Conservation (phyloP, 92 coral and sea anemone genomes). For the Montipora capitata region DNA sequence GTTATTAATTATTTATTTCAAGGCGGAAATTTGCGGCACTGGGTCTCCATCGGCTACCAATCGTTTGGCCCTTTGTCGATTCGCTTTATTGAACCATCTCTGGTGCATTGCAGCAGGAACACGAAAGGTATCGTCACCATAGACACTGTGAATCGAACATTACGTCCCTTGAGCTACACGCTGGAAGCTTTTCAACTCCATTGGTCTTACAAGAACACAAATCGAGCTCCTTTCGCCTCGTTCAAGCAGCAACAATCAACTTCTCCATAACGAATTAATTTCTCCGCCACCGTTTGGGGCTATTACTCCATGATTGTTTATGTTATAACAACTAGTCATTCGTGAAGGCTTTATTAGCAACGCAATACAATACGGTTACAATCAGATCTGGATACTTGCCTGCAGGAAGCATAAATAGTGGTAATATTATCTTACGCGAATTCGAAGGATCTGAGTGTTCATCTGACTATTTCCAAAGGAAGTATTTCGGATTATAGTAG, state of each 20-base stretch:
- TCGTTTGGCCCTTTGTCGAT: too few species aligned
- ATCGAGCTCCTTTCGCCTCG: neutral
- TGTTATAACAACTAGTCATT: too few species aligned
- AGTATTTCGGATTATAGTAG: conserved; percentile 33
- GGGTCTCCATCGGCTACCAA: conserved; percentile 4
- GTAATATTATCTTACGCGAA: neutral
- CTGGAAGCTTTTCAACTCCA: neutral
- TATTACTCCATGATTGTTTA: neutral
- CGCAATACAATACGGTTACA: too few species aligned
- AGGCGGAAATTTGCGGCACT: conserved; percentile 1
- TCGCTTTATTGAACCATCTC: neutral
- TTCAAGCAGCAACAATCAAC: neutral
- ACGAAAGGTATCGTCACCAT: neutral
- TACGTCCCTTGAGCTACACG: neutral
- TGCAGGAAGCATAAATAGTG: neutral
- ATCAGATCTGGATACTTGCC: too few species aligned
- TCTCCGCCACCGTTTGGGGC: neutral
- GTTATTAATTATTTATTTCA: too few species aligned
- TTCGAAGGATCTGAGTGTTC: conserved; percentile 5
- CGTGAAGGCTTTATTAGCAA: too few species aligned
- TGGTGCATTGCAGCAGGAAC: conserved; percentile 10
- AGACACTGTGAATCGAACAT: neutral
- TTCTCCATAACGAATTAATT: conserved; percentile 1
- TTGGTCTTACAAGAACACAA: neutral
- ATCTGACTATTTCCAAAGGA: conserved; percentile 1